Base-by-base conservation (phyloP, 2,113 vertebrate species). In the Nycticorax nycticorax region DNA sequence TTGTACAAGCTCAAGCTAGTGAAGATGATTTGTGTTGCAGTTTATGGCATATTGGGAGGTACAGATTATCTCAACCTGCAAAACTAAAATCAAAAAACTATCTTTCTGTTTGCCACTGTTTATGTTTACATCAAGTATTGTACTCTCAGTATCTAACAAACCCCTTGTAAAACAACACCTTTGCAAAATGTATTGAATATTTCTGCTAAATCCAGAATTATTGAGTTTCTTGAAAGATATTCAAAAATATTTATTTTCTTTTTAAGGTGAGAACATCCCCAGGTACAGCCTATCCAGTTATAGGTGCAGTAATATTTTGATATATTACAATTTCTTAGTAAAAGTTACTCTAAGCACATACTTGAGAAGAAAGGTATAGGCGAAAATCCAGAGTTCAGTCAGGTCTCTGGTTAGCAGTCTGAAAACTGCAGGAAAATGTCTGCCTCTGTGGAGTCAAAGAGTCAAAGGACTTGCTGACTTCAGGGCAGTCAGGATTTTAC, bases 81-180 rank as follows among this genome's bases (percentile, higher is more conserved):
- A 82, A 78, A 78, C 23, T 45, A 3, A 87, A 75, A 12, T 62
- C 8, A 81, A 88, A 7, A 30, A 63, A 55, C 0, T 53, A 15
- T 39, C 23, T 62, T 78, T 48, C 3, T 30, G 10, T 45, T 92
- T 81, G 10, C 4, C 10, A 9, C 45, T 56, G 5, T 33, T 85
- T 72, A 28, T 28, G 3, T 66, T 80, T 80, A 14, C 15, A 24
- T 26, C 11, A 55, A 22, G 2, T 76, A 55, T 47, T 64, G 8
- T 22, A 27, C 11, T 81, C 14, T 30, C 15, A 68, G 39, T 57
- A 55, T 53, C 7, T 63, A 41, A 66, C 3, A 81, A 84, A 43
- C 1, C 2, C 4, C 5, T 43, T 56, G 8, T 71, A 35, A 85
- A 91, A 74, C 9, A 72, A 2, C 1, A 59, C 1, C 1, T 33